These are phyloP conservation scores for Synanthedon tipuliformis DNA, from an alignment of 2,888 invertebrate species.

Conservation along the genomic window DNA sequence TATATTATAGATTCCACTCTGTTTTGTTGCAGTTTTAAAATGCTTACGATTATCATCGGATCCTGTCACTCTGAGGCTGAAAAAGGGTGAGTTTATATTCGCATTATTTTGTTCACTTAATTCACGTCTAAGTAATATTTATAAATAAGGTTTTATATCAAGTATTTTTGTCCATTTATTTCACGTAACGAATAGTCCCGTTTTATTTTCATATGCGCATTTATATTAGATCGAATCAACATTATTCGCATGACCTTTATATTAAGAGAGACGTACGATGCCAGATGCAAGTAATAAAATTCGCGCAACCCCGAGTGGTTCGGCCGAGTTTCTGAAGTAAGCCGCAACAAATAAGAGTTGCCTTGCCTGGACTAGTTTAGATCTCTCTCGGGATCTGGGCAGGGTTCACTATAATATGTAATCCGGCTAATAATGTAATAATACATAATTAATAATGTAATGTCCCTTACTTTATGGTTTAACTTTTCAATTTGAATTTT, in stretches of 20 bases:
- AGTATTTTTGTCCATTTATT: too few species aligned
- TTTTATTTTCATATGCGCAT: neutral
- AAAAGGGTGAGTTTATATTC: slow-evolving; percentile 78
- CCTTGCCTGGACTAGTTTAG: slow-evolving; percentile 41
- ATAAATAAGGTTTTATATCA: too few species aligned
- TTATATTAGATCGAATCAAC: neutral
- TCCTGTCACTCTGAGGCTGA: slow-evolving; percentile 90
- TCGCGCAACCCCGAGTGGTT: slow-evolving; percentile 43
- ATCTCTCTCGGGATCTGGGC: slow-evolving; percentile 42
- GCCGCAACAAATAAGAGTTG: slow-evolving; percentile 44
- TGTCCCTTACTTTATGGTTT: too few species aligned
- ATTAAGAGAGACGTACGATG: neutral
- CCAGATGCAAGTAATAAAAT: slow-evolving; percentile 41
- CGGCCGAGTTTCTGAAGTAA: slow-evolving; percentile 39
- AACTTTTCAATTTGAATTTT: too few species aligned
- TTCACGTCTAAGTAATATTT: too few species aligned
- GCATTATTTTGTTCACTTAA: too few species aligned
- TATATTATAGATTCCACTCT: too few species aligned
- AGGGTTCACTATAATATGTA: slow-evolving; percentile 23
- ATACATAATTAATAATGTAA: too few species aligned
- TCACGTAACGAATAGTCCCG: too few species aligned
- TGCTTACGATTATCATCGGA: slow-evolving; percentile 92
- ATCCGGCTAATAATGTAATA: slow-evolving; percentile 37
- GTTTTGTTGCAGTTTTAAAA: slow-evolving; percentile 84
- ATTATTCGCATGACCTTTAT: neutral